Percentiles rank a stretch among this genome's conserved stretches.
Evolutionary conservation across 2,797 vertebrate genomes (phyloP).

Genomic region (Typhlichthys eigenmanni): DNA sequence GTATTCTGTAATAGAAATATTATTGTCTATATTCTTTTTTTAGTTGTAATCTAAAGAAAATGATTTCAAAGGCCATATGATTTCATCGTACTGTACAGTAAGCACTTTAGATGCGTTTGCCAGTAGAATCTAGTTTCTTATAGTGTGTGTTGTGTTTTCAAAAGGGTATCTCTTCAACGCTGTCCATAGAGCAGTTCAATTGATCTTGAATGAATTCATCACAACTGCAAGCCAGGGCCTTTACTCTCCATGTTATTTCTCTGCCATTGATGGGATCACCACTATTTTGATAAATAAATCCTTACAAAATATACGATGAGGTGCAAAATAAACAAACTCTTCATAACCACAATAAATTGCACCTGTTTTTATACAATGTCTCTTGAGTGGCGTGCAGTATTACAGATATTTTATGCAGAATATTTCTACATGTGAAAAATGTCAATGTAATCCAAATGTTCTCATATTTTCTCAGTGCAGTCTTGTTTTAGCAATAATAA

Average conservation of each 20-base stretch:
- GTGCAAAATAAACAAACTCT: constrained; percentile 33
- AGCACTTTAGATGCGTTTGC: constrained; percentile 67
- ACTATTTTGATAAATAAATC: constrained; percentile 55
- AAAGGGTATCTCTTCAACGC: constrained; percentile 16
- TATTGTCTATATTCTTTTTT: constrained; percentile 40
- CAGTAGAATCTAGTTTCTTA: constrained; percentile 57
- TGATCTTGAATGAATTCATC: constrained; percentile 2
- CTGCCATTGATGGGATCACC: constrained; percentile 39
- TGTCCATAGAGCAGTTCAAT: constrained; percentile 47
- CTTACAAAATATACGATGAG: constrained; percentile 23
- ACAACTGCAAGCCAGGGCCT: constrained; percentile 12
- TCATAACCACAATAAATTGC: constrained; percentile 39
- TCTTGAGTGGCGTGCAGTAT: constrained; percentile 54
- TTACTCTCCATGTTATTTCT: constrained; percentile 18
- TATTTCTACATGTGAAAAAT: constrained; percentile 64
- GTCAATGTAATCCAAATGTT: constrained; percentile 51
- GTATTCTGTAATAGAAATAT: constrained; percentile 36
- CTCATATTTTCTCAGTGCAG: constrained; percentile 61
- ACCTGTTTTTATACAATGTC: constrained; percentile 67
- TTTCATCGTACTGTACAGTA: constrained; percentile 71
- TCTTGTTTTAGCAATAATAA: constrained; percentile 74
- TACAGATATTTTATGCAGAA: constrained; percentile 69
- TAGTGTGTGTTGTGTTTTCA: constrained; percentile 35
- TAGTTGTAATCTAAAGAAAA: constrained; percentile 35
- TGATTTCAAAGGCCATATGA: constrained; percentile 65